Base-by-base conservation (phyloP, 2,888 invertebrate genomes). In the Drosophila prolongata region DNA sequence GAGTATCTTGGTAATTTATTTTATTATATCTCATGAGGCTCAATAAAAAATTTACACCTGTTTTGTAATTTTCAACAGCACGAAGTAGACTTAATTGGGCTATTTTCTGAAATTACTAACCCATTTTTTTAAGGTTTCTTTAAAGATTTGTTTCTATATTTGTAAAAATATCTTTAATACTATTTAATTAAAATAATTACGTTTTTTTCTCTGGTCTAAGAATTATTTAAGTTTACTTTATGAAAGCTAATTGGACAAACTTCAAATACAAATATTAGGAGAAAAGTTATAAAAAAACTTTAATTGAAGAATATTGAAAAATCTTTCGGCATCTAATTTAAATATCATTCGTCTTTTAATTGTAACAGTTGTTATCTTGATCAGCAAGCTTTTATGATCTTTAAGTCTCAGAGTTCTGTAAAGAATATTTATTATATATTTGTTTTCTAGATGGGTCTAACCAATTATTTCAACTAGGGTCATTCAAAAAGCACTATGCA, bases 1-100 rank as follows among this genome's bases (percentile, higher is more conserved):
- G 24, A n/a, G 58, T 40, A 58, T 58, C 30, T 58, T 30, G 30
- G 59, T 58, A 19, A 59, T 59, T 59, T 58, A 58, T 59, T 58
- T 40, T 58, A 58, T 27, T 14, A 19, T 10, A 4, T 24, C n/a
- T 11, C 34, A 38, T 49, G 34, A 35, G n/a, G 34, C 13, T 3
- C 6, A 4, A 27, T 35, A 35, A 16, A 16, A 55, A 16, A 13
- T 14, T 60, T 10, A 35, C 59, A 60, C 42, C 59, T 43, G 61
- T 16, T 16, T 35, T 10, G 34, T 49, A 13, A 13, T 49, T 35
- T 35, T 8, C 16, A 8, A 35, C 13, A 3, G 46, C 46, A 9
- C 27, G 46, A 27, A 27, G 27, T 44, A 13, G 8, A 19, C 6
- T 44, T 44, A 13, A 24, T 44, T 44, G 13, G 24, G 24, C 27